Evolutionary conservation across 2,113 vertebrate species (phyloP), one percentile per base, ranked within the genome.

Genomic region (western clawed frog (Xenopus tropicalis)): DNA sequence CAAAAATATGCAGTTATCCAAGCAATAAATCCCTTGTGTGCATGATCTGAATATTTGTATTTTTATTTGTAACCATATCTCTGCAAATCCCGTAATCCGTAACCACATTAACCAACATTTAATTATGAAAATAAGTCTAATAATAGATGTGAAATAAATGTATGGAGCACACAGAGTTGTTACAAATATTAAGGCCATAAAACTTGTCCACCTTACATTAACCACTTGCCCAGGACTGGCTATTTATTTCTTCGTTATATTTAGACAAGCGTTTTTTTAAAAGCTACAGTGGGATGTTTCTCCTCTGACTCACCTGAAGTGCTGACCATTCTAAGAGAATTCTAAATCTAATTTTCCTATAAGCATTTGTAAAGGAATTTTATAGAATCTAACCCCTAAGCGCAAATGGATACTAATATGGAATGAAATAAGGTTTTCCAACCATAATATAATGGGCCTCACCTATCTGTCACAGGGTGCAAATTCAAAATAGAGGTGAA

Each of bases 51-150:
- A 52, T 61, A 61, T 61, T 69, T 19, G 13, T 56, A 66, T 62
- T 63, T 76, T 69, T 24, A 66, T 73, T 69, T 61, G 73, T 76
- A 76, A 76, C 73, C 24, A 24, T 69, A 76, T 76, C 66, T 76
- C 56, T 63, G 66, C 59, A 76, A 69, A 69, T 76, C 73, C 73
- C 66, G 73, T 76, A 76, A 76, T 64, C 59, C 57, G 1, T 21
- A 11, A 69, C 73, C 73, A 69, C 73, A 3, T 8, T 69, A 17
- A 69, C 73, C 73, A 61, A 76, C 46, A 63, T 69, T 76, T 76
- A 76, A 76, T 76, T 69, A 69, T 58, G 69, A 76, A 56, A 76
- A 69, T 69, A 59, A 76, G 46, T 61, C 73, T 76, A 76, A 62
- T 76, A 76, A 76, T 76, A 76, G 57, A 63, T 14, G 14, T 22